These are phyloP conservation scores for Rachycentron canadum DNA, from an alignment of 2,797 vertebrate species.

Conservation along the genomic window DNA sequence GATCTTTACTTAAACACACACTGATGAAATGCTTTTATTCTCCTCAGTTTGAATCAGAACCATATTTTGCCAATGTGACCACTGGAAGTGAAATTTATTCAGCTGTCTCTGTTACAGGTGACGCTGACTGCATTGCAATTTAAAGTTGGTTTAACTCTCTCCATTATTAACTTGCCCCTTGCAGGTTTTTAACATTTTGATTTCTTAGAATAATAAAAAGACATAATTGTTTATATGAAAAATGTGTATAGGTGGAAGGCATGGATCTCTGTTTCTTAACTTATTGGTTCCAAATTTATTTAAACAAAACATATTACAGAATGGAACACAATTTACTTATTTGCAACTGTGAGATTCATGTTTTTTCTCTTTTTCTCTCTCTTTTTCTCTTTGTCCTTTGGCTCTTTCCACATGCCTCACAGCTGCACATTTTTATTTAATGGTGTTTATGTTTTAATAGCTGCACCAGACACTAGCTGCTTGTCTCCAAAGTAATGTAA, in stretches of 20 bases:
- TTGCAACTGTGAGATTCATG: constrained; percentile 13
- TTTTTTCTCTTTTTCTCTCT: constrained; percentile 30
- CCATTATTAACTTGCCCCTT: not conserved
- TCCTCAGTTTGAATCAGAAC: not conserved
- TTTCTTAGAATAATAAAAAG: not conserved
- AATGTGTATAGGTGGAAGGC: not conserved
- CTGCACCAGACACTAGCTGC: constrained; percentile 73
- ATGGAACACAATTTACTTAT: constrained; percentile 17
- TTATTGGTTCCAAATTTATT: constrained; percentile 7
- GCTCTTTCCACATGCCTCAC: constrained; percentile 59
- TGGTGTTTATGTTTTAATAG: constrained; percentile 85
- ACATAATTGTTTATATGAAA: not conserved
- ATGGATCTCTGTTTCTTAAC: not conserved
- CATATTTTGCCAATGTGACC: not conserved
- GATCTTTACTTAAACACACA: not conserved
- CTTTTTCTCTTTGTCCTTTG: constrained; percentile 20
- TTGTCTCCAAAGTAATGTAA: constrained; percentile 79
- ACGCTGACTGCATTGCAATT: not conserved
- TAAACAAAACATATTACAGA: constrained; percentile 22
- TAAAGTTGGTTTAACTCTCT: not conserved
- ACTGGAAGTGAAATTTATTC: not conserved
- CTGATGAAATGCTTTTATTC: not conserved
- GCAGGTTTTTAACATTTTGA: not conserved
- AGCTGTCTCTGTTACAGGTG: not conserved
- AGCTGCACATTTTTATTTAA: constrained; percentile 80